Conservation (phyloP, 2,113 vertebrate species). For the Callorhinus ursinus region DNA sequence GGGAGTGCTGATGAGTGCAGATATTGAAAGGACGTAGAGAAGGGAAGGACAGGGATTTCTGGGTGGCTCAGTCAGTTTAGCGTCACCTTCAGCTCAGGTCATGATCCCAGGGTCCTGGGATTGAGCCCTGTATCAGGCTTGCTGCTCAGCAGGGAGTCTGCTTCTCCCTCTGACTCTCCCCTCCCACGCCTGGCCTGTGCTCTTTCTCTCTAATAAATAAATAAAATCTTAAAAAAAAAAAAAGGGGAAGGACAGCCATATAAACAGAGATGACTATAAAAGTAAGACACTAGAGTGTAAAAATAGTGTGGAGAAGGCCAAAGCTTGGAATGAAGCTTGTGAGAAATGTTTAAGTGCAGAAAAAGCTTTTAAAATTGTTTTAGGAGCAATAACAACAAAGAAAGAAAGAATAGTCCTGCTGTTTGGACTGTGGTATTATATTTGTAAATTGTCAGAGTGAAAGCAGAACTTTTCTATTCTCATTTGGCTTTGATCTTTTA, state of each 20-base stretch:
- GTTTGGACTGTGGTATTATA: not conserved
- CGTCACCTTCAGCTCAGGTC: no score
- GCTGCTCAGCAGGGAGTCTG: no score
- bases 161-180: no score
- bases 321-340: not conserved
- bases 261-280: not conserved
- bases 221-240: no score
- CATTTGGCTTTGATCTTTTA: not conserved
- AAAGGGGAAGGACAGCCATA: not conserved
- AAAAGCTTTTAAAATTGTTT: not conserved
- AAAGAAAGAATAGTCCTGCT: not conserved
- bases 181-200: no score
- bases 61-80: no score
- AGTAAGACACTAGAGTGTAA: not conserved
- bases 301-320: not conserved
- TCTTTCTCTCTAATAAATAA: no score
- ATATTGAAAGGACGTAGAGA: not conserved
- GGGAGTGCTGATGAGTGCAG: not conserved
- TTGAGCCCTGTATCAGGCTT: no score
- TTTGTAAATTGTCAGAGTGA: not conserved
- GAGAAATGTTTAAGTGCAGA: not conserved
- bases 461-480: not conserved
- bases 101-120: no score
- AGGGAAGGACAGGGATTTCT: no score
- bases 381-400: not conserved